Evolutionary conservation across 1,140 invertebrate genomes (phyloP).

Genomic region (Theocolax elegans): DNA sequence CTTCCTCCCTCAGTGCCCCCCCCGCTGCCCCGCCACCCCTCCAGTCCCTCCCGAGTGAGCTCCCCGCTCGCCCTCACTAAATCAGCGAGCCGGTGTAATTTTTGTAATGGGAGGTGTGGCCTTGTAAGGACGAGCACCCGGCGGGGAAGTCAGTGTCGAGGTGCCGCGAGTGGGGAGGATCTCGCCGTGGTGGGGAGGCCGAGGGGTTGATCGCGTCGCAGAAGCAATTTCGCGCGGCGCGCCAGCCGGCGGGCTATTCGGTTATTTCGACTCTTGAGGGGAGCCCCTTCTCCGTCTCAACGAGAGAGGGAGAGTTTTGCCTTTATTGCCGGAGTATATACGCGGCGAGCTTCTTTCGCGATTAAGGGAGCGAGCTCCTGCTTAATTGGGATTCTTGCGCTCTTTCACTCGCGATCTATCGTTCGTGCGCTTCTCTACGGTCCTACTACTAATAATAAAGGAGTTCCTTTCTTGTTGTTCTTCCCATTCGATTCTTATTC

Average conservation of each 20-base stretch:
- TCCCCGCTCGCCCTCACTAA: constrained; percentile 64
- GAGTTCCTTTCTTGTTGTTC: constrained; percentile 19
- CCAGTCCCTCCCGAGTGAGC: too few species aligned
- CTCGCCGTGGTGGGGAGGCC: background rate
- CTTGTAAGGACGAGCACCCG: constrained; percentile 50
- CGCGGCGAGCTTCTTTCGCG: constrained; percentile 33
- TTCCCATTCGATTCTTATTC: constrained; percentile 6
- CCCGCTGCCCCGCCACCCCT: constrained; percentile 39
- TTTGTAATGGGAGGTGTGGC: constrained; percentile 70
- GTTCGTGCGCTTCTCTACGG: constrained; percentile 1
- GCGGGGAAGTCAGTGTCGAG: constrained; percentile 7
- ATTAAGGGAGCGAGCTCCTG: constrained; percentile 27
- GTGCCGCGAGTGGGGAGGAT: background rate
- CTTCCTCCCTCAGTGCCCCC: constrained; percentile 41
- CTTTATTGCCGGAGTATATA: constrained; percentile 32
- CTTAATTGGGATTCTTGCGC: constrained; percentile 43
- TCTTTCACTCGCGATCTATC: constrained; percentile 24
- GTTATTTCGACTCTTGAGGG: constrained; percentile 34
- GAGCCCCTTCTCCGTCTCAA: background rate
- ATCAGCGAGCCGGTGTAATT: constrained; percentile 67
- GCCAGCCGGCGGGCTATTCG: constrained; percentile 13
- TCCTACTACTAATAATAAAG: constrained; percentile 2
- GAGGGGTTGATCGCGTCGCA: constrained; percentile 3
- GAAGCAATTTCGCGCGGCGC: constrained; percentile 34
- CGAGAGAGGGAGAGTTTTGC: background rate